These are phyloP conservation scores for Orius laevigatus DNA, from an alignment of 1,140 invertebrate species.

Conservation along the genomic window DNA sequence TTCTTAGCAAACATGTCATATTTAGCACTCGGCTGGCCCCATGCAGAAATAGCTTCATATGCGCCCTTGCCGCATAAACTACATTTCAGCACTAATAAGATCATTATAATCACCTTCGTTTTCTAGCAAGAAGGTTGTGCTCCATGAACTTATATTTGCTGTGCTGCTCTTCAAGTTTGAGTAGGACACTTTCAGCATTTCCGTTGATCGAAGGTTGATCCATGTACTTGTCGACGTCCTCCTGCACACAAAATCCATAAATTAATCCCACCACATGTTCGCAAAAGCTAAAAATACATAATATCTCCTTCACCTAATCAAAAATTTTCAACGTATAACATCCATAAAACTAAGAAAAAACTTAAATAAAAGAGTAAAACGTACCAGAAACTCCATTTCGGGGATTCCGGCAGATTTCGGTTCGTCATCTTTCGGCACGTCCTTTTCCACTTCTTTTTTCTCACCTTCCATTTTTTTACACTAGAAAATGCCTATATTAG, in stretches of 20 bases:
- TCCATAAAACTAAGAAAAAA: not conserved
- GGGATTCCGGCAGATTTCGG: slow-evolving; percentile 25
- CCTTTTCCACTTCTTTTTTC: slow-evolving; percentile 9
- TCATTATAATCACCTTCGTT: slow-evolving; percentile 37
- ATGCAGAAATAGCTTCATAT: no score
- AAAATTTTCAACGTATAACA: not conserved
- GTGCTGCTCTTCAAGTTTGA: slow-evolving; percentile 76
- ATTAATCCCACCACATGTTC: not conserved
- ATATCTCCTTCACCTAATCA: not conserved
- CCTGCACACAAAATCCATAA: slow-evolving; percentile 36
- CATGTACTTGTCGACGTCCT: slow-evolving; percentile 93
- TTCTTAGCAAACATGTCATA: no score
- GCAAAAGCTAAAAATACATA: not conserved
- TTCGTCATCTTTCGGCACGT: slow-evolving; percentile 17
- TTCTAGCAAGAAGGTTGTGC: slow-evolving; percentile 68
- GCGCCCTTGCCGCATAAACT: no score
- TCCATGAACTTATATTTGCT: slow-evolving; percentile 97
- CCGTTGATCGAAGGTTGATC: slow-evolving; percentile 58
- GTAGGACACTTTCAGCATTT: slow-evolving; percentile 66
- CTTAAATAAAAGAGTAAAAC: not conserved
- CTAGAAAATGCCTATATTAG: no score
- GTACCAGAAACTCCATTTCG: slow-evolving; percentile 27
- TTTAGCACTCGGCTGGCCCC: no score
- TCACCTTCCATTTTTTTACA: slow-evolving; percentile 20
- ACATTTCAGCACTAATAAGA: slow-evolving; percentile 2